Evolutionary conservation across 2,888 invertebrate genomes (phyloP).

Genomic region (Smittia aterrima): DNA sequence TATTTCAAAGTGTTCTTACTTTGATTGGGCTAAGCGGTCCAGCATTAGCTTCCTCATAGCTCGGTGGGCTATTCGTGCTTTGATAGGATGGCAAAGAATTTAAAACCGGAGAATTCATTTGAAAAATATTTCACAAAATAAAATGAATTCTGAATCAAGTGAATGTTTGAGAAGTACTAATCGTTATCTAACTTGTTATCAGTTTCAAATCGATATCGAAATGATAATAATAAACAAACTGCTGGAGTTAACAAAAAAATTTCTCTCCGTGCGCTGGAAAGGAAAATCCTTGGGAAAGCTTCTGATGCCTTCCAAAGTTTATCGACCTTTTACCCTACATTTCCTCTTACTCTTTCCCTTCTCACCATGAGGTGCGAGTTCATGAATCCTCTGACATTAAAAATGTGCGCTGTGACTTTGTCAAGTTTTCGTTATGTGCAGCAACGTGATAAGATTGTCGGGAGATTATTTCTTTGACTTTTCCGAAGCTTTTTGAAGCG

Average conservation of each 20-base stretch:
- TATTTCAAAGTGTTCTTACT: neutral
- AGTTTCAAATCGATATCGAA: neutral
- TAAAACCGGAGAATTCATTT: too few relatives aligned
- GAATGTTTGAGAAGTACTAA: neutral
- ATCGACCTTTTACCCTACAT: conserved; percentile 21
- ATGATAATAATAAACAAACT: neutral
- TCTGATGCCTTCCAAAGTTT: neutral
- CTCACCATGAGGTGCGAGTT: conserved; percentile 8
- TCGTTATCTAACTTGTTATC: neutral
- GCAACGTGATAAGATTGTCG: neutral
- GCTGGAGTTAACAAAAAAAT: neutral
- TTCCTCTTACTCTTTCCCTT: neutral
- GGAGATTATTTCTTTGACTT: too few relatives aligned
- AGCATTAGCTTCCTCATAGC: neutral
- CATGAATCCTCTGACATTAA: conserved; percentile 6
- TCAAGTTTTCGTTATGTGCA: too few relatives aligned
- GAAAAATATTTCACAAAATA: too few relatives aligned
- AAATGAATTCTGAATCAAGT: too few relatives aligned
- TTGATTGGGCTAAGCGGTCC: neutral
- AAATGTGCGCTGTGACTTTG: neutral
- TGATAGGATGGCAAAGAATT: neutral
- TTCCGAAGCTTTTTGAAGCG: too few relatives aligned
- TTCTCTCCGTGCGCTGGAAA: conserved; percentile 1
- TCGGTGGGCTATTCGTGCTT: neutral
- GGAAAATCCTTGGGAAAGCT: conserved; percentile 3